A percentile compares a stretch with the other conserved stretches of the same genome.
Evolutionary conservation across 2,888 invertebrate species (phyloP).

Genomic region (Anthoptus insignis): DNA sequence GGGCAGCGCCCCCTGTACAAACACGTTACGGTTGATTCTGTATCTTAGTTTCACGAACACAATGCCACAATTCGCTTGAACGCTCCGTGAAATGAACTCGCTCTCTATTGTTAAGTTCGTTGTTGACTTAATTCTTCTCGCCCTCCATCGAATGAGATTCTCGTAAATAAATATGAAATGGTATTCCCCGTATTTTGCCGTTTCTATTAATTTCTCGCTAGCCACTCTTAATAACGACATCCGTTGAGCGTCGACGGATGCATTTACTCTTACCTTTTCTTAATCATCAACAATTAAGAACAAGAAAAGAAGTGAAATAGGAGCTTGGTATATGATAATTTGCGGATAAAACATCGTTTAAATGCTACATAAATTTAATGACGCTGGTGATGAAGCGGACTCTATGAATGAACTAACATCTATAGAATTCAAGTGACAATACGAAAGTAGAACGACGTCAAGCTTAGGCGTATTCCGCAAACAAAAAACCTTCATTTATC

Average conservation of each 20-base stretch:
- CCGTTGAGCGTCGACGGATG: conserved; percentile 26
- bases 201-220: conserved; percentile 43
- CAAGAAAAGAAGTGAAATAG: conserved; percentile 36
- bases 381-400: conserved; percentile 58
- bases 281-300: conserved; percentile 31
- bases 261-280: conserved; percentile 26
- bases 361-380: conserved; percentile 71
- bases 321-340: conserved; percentile 51
- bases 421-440: conserved; percentile 81
- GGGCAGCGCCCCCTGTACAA: conserved; percentile 70
- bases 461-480: conserved; percentile 82
- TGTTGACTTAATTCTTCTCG: conserved; percentile 80
- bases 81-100: conserved; percentile 58
- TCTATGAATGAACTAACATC: conserved; percentile 78
- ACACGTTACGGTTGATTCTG: conserved; percentile 58
- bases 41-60: conserved; percentile 56
- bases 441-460: conserved; percentile 78
- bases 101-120: conserved; percentile 74
- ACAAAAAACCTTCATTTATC: conserved; percentile 86
- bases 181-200: conserved; percentile 52
- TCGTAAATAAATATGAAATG: conserved; percentile 74
- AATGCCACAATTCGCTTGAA: conserved; percentile 58
- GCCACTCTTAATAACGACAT: conserved; percentile 33
- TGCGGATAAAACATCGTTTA: conserved; percentile 57
- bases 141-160: conserved; percentile 70